These are phyloP conservation scores for Drosophila persimilis DNA, from an alignment of 1,140 invertebrate genomes.

Conservation along the genomic window DNA sequence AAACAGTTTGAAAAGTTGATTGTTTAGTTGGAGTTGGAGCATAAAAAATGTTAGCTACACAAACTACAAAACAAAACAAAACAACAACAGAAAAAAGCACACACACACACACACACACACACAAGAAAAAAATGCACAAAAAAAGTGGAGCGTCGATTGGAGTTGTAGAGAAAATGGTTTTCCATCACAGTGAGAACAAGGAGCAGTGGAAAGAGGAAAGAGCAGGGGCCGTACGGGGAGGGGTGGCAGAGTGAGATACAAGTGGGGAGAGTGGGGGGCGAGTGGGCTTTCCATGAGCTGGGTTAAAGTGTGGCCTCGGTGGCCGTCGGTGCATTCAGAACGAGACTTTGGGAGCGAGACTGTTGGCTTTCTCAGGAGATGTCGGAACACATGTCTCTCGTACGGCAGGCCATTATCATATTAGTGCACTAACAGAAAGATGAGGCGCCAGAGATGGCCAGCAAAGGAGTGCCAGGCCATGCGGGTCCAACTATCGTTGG, in stretches of 20 bases:
- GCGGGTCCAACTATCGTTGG: neutral
- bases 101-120: constrained; percentile 4
- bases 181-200: constrained; percentile 57
- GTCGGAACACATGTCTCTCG: constrained; percentile 19
- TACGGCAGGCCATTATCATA: constrained; percentile 41
- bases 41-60: constrained; percentile 72
- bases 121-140: constrained; percentile 35
- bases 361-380: constrained; percentile 36
- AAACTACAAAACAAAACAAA: constrained; percentile 32
- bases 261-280: neutral
- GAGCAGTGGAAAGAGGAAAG: constrained; percentile 5
- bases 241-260: neutral
- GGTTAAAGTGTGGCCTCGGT: constrained; percentile 18
- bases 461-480: neutral
- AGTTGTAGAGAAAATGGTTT: constrained; percentile 60
- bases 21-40: constrained; percentile 81
- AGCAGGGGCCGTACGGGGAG: no score
- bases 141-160: constrained; percentile 73
- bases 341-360: constrained; percentile 29
- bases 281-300: neutral
- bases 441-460: constrained; percentile 8
- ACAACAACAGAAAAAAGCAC: constrained; percentile 3
- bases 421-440: constrained; percentile 10
- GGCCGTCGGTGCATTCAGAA: constrained; percentile 48
- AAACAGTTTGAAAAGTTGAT: constrained; percentile 81